phyloP scores from a whole-genome alignment of 2,888 invertebrate genomes.

The Lydus trimaculatus region DNA sequence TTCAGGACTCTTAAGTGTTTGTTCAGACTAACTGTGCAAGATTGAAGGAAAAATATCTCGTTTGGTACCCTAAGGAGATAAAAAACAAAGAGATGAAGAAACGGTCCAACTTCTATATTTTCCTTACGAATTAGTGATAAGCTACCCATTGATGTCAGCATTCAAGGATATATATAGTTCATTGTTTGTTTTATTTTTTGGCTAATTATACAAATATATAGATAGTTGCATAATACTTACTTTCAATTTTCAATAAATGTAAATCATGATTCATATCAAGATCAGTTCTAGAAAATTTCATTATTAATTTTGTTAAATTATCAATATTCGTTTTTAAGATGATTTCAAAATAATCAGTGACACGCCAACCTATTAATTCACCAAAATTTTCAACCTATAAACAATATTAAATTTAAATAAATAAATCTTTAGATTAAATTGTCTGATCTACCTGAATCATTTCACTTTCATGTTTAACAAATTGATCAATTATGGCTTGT shows the following conservation, averaged over 20 bases:
- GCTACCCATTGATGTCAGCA: neutral
- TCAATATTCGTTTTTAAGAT: constrained; percentile 80
- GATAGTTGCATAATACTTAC: constrained; percentile 66
- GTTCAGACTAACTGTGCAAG: too few relatives aligned
- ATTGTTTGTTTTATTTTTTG: too few relatives aligned
- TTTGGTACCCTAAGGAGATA: too few relatives aligned
- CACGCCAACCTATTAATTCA: constrained; percentile 81
- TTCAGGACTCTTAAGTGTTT: too few relatives aligned
- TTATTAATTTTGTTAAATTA: constrained; percentile 75
- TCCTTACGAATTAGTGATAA: too few relatives aligned
- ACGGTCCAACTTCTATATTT: too few relatives aligned
- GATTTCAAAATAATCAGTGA: constrained; percentile 75
- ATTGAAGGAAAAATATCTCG: too few relatives aligned
- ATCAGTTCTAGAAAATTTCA: constrained; percentile 74
- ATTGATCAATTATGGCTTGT: constrained; percentile 51
- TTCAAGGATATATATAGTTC: neutral
- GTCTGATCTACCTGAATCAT: constrained; percentile 48
- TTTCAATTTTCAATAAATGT: constrained; percentile 78
- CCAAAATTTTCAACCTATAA: constrained; percentile 80
- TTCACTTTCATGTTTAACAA: constrained; percentile 53
- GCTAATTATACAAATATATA: too few relatives aligned
- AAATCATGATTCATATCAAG: constrained; percentile 80
- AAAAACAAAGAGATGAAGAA: too few relatives aligned
- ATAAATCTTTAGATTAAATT: neutral
- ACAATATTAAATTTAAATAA: constrained; percentile 31